Conservation (phyloP, 2,113 vertebrate genomes). For the Solea solea region DNA sequence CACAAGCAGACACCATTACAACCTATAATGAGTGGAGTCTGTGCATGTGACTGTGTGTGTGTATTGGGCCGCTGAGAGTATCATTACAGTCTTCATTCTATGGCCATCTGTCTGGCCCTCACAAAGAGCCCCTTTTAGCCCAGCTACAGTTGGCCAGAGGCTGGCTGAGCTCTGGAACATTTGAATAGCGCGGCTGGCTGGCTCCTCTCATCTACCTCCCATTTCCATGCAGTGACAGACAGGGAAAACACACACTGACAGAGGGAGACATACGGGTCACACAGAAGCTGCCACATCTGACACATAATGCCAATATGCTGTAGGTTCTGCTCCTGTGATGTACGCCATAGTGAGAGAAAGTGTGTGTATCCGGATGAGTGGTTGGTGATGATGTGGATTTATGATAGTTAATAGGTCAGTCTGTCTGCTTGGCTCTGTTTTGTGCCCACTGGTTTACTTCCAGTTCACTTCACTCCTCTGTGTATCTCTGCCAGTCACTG, state of each 20-base stretch:
- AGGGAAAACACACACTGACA: conserved; percentile 54
- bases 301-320: conserved; percentile 45
- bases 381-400: conserved; percentile 1
- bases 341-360: not conserved
- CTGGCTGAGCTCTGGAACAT: conserved; percentile 62
- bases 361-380: conserved; percentile 23
- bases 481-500: conserved; percentile 19
- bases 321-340: conserved; percentile 33
- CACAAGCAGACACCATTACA: conserved; percentile 20
- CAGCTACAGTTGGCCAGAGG: conserved; percentile 68
- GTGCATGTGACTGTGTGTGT: conserved; percentile 35
- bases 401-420: conserved; percentile 72
- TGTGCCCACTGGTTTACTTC: conserved; percentile 68
- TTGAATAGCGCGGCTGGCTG: conserved; percentile 66
- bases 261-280: conserved; percentile 32
- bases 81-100: conserved; percentile 78
- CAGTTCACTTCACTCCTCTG: conserved; percentile 68
- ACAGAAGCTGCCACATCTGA: conserved; percentile 31
- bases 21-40: conserved; percentile 51
- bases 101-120: conserved; percentile 76
- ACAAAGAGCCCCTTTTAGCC: conserved; percentile 75
- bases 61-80: conserved; percentile 54
- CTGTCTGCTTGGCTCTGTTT: conserved; percentile 63
- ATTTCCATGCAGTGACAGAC: conserved; percentile 54
- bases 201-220: conserved; percentile 47